A percentile compares a stretch with the other conserved stretches of the same genome.
Evolutionary conservation across 2,888 invertebrate species (phyloP).

Genomic region (Actias luna): DNA sequence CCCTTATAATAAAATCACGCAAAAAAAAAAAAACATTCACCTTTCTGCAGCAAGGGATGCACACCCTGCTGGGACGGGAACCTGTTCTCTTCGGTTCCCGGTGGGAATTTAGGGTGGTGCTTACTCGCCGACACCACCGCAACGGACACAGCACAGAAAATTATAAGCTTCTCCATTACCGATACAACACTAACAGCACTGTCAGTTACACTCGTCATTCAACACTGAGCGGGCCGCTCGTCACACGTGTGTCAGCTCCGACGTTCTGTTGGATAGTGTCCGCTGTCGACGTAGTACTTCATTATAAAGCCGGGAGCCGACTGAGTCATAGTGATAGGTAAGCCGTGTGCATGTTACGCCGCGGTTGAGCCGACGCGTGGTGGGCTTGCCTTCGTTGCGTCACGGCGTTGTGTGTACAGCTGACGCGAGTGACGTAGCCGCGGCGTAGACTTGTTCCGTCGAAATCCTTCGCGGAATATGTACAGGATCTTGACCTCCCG

Average conservation of each 20-base stretch:
- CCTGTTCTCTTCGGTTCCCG: conserved; percentile 37
- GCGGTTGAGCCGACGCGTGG: conserved; percentile 21
- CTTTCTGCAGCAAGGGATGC: conserved; percentile 22
- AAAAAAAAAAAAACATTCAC: neutral
- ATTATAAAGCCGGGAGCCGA: conserved; percentile 54
- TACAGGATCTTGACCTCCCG: conserved; percentile 26
- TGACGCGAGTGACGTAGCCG: too few species aligned
- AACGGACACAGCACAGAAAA: conserved; percentile 55
- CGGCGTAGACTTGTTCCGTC: conserved; percentile 18
- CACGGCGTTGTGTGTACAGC: conserved; percentile 45
- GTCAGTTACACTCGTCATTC: conserved; percentile 38
- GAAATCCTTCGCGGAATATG: conserved; percentile 28
- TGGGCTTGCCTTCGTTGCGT: conserved; percentile 46
- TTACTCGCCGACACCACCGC: conserved; percentile 50
- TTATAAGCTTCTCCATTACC: conserved; percentile 60
- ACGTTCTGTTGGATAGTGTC: conserved; percentile 61
- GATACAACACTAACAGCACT: conserved; percentile 31
- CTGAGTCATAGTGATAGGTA: conserved; percentile 48
- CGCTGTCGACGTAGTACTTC: conserved; percentile 46
- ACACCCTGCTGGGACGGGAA: too few species aligned
- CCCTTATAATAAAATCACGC: neutral
- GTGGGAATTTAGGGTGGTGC: conserved; percentile 64
- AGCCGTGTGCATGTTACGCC: conserved; percentile 15
- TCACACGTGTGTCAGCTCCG: conserved; percentile 58
- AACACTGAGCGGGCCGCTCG: conserved; percentile 16